phyloP scores from a whole-genome alignment of 2,113 vertebrate genomes.

The Thomomys bottae region DNA sequence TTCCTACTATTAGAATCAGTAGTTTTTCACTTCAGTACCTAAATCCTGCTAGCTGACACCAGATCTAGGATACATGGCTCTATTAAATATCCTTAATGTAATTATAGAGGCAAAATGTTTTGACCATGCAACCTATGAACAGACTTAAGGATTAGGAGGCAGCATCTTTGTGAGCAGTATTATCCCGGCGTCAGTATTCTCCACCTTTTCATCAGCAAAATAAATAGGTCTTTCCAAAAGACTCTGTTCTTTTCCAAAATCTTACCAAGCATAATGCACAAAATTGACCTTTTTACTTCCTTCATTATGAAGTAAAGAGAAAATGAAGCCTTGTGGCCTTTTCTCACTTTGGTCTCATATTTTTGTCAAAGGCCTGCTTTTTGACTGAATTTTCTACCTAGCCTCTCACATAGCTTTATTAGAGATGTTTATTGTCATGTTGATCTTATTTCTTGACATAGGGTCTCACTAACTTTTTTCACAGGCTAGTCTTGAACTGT shows the following conservation, averaged over 20 bases:
- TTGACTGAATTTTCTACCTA: background rate
- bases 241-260: background rate
- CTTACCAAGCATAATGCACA: background rate
- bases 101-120: background rate
- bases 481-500: too few species aligned
- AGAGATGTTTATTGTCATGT: too few species aligned
- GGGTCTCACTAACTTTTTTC: too few species aligned
- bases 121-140: background rate
- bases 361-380: background rate
- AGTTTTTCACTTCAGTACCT: background rate
- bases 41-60: background rate
- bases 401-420: too few species aligned
- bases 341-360: background rate
- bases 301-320: conserved; percentile 32
- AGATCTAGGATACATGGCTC: background rate
- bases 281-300: background rate
- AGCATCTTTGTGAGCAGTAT: background rate
- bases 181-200: background rate
- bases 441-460: too few species aligned
- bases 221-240: background rate
- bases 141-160: background rate
- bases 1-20: background rate
- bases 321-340: background rate
- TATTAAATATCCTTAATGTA: background rate
- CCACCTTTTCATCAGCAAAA: background rate